A percentile compares a stretch with the other conserved stretches of the same genome.
Conservation (phyloP, 2,888 invertebrate species). For the Heliconius aoede region DNA sequence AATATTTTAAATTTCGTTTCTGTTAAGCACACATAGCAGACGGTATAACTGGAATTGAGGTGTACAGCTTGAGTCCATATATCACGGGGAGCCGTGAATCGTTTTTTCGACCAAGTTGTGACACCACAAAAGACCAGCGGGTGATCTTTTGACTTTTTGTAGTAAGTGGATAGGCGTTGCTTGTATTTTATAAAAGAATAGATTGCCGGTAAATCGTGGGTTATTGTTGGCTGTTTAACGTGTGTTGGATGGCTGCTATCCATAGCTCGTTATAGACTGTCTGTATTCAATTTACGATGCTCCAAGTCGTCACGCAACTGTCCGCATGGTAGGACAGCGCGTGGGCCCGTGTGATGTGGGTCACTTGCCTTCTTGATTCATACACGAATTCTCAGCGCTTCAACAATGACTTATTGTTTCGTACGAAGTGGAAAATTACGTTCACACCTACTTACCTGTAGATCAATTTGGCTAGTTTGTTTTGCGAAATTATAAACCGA, state of each 20-base stretch:
- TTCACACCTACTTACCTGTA: conserved; percentile 48
- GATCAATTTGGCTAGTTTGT: conserved; percentile 25
- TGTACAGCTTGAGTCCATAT: conserved; percentile 72
- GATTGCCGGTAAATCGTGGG: conserved; percentile 82
- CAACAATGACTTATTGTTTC: conserved; percentile 56
- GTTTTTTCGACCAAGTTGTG: conserved; percentile 77
- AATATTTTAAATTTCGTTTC: conserved; percentile 8
- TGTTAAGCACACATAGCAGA: conserved; percentile 64
- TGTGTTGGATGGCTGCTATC: conserved; percentile 69
- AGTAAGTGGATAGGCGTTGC: conserved; percentile 79
- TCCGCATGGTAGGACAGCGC: conserved; percentile 64
- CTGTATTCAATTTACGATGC: conserved; percentile 75
- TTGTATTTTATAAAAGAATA: conserved; percentile 78
- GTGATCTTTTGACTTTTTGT: conserved; percentile 80
- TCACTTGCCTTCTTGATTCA: conserved; percentile 69
- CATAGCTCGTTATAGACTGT: conserved; percentile 66
- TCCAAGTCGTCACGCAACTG: conserved; percentile 76
- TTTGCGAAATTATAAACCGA: too few species aligned
- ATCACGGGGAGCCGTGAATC: conserved; percentile 76
- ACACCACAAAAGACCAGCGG: conserved; percentile 79
- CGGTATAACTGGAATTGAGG: conserved; percentile 76
- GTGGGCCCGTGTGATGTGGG: conserved; percentile 73
- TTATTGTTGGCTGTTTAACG: conserved; percentile 79
- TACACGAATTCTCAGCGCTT: conserved; percentile 52
- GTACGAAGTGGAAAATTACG: conserved; percentile 53